These are phyloP conservation scores for Scaptomyza pallida DNA, from an alignment of 1,140 invertebrate genomes.

Conservation along the genomic window DNA sequence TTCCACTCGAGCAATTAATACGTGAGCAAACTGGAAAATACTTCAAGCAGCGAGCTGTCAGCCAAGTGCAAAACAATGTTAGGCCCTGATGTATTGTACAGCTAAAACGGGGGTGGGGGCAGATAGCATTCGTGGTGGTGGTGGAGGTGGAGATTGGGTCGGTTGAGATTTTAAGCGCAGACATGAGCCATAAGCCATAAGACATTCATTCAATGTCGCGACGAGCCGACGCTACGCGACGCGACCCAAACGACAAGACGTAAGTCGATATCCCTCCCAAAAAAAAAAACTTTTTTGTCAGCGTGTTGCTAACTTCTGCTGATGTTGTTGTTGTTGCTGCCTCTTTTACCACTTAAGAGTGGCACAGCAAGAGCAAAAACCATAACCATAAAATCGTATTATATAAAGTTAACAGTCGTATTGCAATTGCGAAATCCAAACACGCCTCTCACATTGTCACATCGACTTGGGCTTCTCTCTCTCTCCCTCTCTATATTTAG, in stretches of 20 bases:
- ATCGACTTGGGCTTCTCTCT: conserved; percentile 30
- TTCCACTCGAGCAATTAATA: conserved; percentile 80
- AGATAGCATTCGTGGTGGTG: not conserved
- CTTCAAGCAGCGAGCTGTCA: conserved; percentile 48
- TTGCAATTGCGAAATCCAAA: conserved; percentile 75
- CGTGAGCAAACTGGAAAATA: conserved; percentile 79
- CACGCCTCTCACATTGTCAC: conserved; percentile 75
- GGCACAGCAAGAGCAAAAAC: conserved; percentile 31
- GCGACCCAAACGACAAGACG: conserved; percentile 8
- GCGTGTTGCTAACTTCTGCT: not conserved
- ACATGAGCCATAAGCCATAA: conserved; percentile 41
- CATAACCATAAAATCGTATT: conserved; percentile 56
- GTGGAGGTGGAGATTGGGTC: conserved; percentile 1
- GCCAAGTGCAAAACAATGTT: conserved; percentile 78
- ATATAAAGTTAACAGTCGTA: conserved; percentile 46
- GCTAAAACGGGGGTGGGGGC: not conserved
- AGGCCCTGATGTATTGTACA: conserved; percentile 59
- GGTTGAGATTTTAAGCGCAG: conserved; percentile 39
- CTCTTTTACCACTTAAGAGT: conserved; percentile 7
- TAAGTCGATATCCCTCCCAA: conserved; percentile 42
- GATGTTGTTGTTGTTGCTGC: conserved; percentile 18
- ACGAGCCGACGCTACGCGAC: conserved; percentile 10
- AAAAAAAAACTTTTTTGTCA: conserved; percentile 11
- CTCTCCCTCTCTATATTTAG: conserved; percentile 71
- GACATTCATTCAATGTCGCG: conserved; percentile 49